Evolutionary conservation across 2,113 vertebrate species (phyloP).

Genomic region (Poecile atricapillus): DNA sequence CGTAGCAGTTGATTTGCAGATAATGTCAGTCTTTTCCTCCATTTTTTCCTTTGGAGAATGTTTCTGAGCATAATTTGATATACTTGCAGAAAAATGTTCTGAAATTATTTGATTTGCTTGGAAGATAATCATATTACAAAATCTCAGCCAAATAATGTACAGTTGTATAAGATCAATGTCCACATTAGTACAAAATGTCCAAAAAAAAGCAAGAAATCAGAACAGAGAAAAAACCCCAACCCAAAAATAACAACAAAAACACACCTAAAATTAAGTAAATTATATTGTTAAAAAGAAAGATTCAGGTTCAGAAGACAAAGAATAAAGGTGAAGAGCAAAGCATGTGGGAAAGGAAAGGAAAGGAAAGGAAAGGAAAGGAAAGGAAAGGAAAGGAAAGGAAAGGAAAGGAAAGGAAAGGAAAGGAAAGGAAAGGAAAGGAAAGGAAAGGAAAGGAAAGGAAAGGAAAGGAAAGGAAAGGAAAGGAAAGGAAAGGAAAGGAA

Average conservation of each 20-base stretch:
- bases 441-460: too few species aligned
- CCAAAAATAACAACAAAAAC: background rate
- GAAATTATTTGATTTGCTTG: background rate
- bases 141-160: background rate
- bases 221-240: accelerated
- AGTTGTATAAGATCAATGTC: background rate
- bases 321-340: background rate
- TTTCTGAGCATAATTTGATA: background rate
- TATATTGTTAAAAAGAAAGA: background rate
- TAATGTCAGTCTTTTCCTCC: background rate
- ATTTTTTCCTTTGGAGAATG: background rate
- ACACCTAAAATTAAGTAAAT: background rate
- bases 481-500: too few species aligned
- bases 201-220: background rate
- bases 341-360: accelerated
- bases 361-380: accelerated
- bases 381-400: accelerated
- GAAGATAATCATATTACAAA: background rate
- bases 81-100: background rate
- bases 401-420: too few species aligned
- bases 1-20: background rate
- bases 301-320: background rate
- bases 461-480: too few species aligned
- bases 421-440: too few species aligned
- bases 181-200: background rate